These are phyloP conservation scores for Phoebastria nigripes DNA, from an alignment of 2,797 vertebrate genomes.

Conservation along the genomic window DNA sequence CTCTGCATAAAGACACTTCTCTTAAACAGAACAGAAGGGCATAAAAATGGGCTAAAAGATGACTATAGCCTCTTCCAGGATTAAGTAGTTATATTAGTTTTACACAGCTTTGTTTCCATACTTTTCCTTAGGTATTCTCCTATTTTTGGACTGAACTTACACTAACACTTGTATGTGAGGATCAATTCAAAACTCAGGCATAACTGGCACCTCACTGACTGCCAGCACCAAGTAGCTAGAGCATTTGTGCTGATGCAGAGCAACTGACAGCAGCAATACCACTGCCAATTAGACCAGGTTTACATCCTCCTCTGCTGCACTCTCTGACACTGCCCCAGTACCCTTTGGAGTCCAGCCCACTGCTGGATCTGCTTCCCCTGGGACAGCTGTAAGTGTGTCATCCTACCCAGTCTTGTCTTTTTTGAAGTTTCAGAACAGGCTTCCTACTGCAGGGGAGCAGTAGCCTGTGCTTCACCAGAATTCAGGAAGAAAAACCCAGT, in stretches of 20 bases:
- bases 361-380: not conserved
- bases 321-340: not conserved
- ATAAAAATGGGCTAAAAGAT: not conserved
- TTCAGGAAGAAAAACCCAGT: not conserved
- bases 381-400: not conserved
- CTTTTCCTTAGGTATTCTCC: not conserved
- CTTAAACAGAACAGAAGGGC: not conserved
- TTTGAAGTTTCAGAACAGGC: not conserved
- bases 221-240: not conserved
- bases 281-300: not conserved
- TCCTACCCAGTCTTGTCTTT: not conserved
- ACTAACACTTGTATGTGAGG: not conserved
- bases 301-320: rapidly evolving
- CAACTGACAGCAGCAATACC: not conserved
- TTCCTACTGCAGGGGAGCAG: not conserved
- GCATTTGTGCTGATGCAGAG: not conserved
- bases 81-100: not conserved
- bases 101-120: not conserved
- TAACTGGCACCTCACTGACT: not conserved
- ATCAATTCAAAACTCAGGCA: not conserved
- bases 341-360: not conserved
- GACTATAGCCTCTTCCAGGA: not conserved
- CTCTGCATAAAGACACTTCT: not conserved
- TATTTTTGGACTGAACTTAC: not conserved
- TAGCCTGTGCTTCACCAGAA: not conserved